These are phyloP conservation scores for Acanthaster planci DNA, from an alignment of 35 echinoderm and acorn worm genomes.

Conservation along the genomic window DNA sequence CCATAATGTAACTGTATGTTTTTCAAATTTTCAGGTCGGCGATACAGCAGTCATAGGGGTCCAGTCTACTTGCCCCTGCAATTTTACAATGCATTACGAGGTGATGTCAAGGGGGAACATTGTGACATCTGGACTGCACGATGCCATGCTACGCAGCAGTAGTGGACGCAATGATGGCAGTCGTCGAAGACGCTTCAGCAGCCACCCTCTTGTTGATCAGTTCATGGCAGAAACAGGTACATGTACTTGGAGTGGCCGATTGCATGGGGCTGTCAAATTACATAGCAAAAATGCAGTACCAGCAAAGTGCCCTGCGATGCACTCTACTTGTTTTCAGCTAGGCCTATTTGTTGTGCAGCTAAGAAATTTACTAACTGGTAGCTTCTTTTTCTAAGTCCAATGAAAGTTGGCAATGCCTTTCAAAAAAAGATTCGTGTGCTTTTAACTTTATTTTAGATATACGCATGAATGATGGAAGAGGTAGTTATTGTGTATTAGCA, in stretches of 20 bases:
- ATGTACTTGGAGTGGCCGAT: background rate
- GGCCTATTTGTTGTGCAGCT: no score
- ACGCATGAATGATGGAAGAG: no score
- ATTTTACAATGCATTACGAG: conserved; percentile 87
- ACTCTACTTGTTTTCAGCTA: no score
- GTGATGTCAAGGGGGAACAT: conserved; percentile 84
- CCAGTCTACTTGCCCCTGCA: conserved; percentile 87
- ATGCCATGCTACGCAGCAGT: conserved; percentile 28
- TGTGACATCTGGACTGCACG: conserved; percentile 65
- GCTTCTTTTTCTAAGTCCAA: no score
- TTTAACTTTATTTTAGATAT: no score
- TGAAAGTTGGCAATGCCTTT: no score
- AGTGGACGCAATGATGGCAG: conserved; percentile 8
- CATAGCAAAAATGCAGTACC: no score
- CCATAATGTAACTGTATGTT: no score
- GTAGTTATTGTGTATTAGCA: no score
- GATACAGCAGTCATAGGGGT: conserved; percentile 68
- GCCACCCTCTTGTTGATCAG: background rate
- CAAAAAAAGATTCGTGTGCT: no score
- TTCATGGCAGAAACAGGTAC: conserved; percentile 10
- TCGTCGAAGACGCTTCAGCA: background rate
- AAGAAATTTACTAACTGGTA: no score
- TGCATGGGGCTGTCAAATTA: background rate
- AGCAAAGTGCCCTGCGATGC: no score
- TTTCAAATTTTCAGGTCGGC: conserved; percentile 65